Base-by-base conservation (phyloP, 1,140 invertebrate species). In the Cotesia chilonis region DNA sequence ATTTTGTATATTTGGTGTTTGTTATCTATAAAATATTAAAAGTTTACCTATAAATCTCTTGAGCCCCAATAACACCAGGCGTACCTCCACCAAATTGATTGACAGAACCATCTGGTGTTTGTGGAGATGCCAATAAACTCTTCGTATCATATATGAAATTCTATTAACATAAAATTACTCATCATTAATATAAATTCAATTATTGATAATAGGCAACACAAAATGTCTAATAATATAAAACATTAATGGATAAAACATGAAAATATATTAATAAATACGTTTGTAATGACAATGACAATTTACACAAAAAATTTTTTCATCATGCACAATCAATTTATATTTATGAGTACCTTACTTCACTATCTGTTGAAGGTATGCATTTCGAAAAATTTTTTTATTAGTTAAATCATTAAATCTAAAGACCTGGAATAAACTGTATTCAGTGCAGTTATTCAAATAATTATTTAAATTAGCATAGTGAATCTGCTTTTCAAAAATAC, bases 1-100 rank as follows among this genome's bases (percentile, higher is more conserved):
- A 28, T 28, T 28, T 28, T 28, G 28, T 28, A 28, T 28, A 28
- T 28, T 28, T 28, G 28, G 28, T 28, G 28, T 28, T 2, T 28
- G 28, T 28, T 28, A 28, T 28, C 28, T 28, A 28, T 28, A 28
- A 28, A 28, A 2, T 28, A 3, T 28, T 28, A 28, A 28, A 28
- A 28, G 28, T 28, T 28, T 85, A 94, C 92, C 92, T 92, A 85
- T 97, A 97, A 61, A 97, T 94, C 88, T 97, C 95, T 88, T 97
- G 96, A 72, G 95, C 94, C 72, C 96, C 96, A 77, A 98, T 97
- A 9, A 98, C 96, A 74, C 96, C 95, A 35, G 96, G 95, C 37
- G 95, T 97, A 65, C 89, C 91, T 28, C 88, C 87, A 64, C 87
- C 80, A 82, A 89, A 89, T 77, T 88, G 81, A 74, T 87, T 77